Evolutionary conservation across 2,797 vertebrate genomes (phyloP).

Genomic region (Rhinophrynus dorsalis): DNA sequence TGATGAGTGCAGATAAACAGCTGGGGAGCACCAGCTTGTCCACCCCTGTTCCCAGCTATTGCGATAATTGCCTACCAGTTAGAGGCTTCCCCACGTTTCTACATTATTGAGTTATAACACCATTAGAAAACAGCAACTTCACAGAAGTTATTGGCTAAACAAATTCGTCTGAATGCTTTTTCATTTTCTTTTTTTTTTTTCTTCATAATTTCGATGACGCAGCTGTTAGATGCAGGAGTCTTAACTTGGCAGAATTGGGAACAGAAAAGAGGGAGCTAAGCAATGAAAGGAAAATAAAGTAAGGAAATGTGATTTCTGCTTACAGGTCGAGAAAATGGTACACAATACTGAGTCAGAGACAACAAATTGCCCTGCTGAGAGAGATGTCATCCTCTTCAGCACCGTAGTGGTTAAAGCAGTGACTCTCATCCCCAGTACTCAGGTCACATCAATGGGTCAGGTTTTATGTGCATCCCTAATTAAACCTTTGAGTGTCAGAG

Average conservation of each 20-base stretch:
- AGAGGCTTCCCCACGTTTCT: conserved; percentile 78
- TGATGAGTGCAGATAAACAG: too few species aligned
- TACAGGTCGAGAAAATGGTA: conserved; percentile 11
- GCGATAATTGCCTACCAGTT: conserved; percentile 73
- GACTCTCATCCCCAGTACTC: too few species aligned
- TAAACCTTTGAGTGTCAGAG: too few species aligned
- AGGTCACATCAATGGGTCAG: too few species aligned
- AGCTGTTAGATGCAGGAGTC: conserved; percentile 51
- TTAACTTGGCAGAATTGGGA: conserved; percentile 29
- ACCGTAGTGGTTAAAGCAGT: too few species aligned
- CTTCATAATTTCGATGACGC: conserved; percentile 60
- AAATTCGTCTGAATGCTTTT: conserved; percentile 82
- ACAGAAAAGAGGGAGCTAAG: background rate
- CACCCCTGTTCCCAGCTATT: conserved; percentile 52
- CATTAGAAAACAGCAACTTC: conserved; percentile 94
- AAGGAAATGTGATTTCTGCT: too few species aligned
- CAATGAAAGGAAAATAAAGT: conserved; percentile 1
- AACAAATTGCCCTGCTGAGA: too few species aligned
- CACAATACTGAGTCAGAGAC: conserved; percentile 18
- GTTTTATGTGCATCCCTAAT: too few species aligned
- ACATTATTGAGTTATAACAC: conserved; percentile 84
- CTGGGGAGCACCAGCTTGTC: too few species aligned
- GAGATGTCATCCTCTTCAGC: too few species aligned
- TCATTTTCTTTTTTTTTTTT: conserved; percentile 53
- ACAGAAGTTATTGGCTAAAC: conserved; percentile 95